Percentiles rank a stretch among this genome's conserved stretches.
Conservation (phyloP, 2,113 vertebrate species). For the Haemorhous mexicanus region DNA sequence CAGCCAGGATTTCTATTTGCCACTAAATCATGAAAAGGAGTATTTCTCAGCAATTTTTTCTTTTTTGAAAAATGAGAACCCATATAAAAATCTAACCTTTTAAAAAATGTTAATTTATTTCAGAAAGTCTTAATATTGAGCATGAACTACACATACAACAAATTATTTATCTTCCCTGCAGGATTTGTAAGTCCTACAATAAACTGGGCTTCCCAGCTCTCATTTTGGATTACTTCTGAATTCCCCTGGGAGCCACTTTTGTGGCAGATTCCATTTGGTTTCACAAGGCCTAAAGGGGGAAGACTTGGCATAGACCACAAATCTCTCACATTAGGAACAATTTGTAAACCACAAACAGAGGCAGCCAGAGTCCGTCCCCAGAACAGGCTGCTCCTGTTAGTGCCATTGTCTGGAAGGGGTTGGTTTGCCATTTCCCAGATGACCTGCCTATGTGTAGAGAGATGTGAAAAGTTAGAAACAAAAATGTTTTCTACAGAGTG, state of each 20-base stretch:
- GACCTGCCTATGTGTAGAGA: conserved; percentile 76
- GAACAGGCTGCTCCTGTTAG: conserved; percentile 75
- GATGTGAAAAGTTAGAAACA: conserved; percentile 85
- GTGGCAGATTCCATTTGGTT: conserved; percentile 74
- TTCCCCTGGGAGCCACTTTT: conserved; percentile 69
- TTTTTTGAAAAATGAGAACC: neutral
- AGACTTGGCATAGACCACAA: conserved; percentile 71
- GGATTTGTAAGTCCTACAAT: conserved; percentile 38
- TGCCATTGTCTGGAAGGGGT: conserved; percentile 69
- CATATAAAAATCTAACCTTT: neutral
- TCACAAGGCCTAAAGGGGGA: conserved; percentile 66
- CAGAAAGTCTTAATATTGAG: conserved; percentile 12
- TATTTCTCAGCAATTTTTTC: neutral
- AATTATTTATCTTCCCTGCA: conserved; percentile 49
- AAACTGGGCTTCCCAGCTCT: conserved; percentile 51
- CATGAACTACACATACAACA: conserved; percentile 30
- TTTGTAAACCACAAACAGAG: conserved; percentile 71
- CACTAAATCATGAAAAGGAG: neutral
- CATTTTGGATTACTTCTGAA: conserved; percentile 65
- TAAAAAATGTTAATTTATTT: neutral
- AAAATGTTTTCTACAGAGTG: conserved; percentile 77
- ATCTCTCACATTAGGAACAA: conserved; percentile 75
- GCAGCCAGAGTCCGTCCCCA: conserved; percentile 64
- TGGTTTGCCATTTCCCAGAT: conserved; percentile 77
- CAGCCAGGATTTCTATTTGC: neutral